Evolutionary conservation across 2,888 invertebrate species (phyloP), one percentile per base, ranked within the genome.

Genomic region (Harpagoxenus sublaevis): DNA sequence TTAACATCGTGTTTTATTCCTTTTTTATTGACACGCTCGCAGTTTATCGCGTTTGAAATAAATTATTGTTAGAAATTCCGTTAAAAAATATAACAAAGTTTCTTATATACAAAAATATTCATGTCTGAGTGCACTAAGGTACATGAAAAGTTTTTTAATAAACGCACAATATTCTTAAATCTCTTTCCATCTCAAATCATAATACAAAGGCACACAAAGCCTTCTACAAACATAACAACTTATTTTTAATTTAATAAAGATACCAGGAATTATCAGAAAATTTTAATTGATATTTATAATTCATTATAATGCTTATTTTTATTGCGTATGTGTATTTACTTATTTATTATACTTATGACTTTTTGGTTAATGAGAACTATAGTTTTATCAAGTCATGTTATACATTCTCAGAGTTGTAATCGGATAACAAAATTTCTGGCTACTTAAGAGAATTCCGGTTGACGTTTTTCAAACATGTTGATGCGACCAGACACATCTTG

Each of bases 381-480:
- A 39, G 10, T 39, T 63, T 42, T 39, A 23, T 1, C n/a, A 28
- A 18, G 55, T 55, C 3, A 42, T 42, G 5, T 60, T 48, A n/a
- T 9, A 48, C 18, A 45, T 60, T 39, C 12, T 31, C 35, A 3
- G 15, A 31, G 35, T 42, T 57, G 0, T n/a, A 62, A 62, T 62
- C 0, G 48, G 15, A 28, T 45, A 45, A 35, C n/a, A 15, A 62
- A 35, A 63, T 18, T 65, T 77, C 35, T 18, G 42, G 28, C 6
- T 23, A 31, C 12, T 39, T 42, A 9, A 42, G 42, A 55, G 28
- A 28, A 28, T 15, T 51, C 8, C 23, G 35, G 10, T 12, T 68
- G 60, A 79, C 31, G 35, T 5, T 77, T 77, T 18, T 53, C 51
- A 48, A 63, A 55, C 48, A 18, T 18, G 39, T 66, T 85, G 28